Percentiles rank a stretch among this genome's conserved stretches.
Conservation (phyloP, 2,113 vertebrate genomes). For the Burhinus oedicnemus region DNA sequence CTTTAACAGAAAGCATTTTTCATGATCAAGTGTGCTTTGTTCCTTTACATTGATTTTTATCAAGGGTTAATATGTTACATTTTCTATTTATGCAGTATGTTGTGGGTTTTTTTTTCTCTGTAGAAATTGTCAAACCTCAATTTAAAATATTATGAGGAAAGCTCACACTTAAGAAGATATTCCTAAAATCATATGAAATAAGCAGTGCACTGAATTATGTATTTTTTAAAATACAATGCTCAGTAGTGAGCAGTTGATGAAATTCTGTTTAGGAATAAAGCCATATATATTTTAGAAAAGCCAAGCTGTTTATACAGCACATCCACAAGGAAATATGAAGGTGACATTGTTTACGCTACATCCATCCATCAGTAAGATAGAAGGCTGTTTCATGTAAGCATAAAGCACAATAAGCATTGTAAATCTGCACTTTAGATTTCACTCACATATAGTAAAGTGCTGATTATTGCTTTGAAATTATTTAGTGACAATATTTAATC, state of each 20-base stretch:
- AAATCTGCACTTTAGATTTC: neutral
- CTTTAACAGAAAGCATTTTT: neutral
- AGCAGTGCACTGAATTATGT: neutral
- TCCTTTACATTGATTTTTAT: neutral
- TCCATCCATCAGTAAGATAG: neutral
- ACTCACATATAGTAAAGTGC: neutral
- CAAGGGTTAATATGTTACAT: neutral
- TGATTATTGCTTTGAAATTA: neutral
- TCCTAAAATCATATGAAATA: neutral
- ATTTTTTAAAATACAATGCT: neutral
- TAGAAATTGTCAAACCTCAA: neutral
- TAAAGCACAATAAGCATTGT: neutral
- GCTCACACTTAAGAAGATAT: neutral
- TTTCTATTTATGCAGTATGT: neutral
- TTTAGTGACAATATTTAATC: neutral
- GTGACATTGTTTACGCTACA: neutral
- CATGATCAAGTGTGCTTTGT: neutral
- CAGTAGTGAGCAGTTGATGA: neutral
- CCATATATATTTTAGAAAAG: neutral
- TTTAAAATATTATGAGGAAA: neutral
- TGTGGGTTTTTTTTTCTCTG: neutral
- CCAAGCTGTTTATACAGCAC: neutral
- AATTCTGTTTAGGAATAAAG: neutral
- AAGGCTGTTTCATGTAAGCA: neutral
- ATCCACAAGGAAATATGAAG: slow-evolving; percentile 2